Evolutionary conservation across 2,113 vertebrate genomes (phyloP).

Genomic region (Alces alces): DNA sequence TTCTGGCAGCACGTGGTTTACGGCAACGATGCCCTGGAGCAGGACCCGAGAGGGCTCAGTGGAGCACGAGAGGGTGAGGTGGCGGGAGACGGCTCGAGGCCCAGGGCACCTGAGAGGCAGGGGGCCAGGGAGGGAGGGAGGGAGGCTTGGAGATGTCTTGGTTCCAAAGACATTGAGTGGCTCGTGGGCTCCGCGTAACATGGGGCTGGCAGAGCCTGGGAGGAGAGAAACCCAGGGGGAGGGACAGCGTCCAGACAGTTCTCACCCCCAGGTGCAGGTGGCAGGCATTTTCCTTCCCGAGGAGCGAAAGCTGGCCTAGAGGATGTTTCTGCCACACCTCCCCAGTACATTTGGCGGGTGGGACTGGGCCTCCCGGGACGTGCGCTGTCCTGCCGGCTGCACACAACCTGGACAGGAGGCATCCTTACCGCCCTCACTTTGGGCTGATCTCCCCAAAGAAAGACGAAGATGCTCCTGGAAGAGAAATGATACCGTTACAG

Average conservation of each 20-base stretch:
- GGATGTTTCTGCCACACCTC: background rate
- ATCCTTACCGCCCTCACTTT: background rate
- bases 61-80: background rate
- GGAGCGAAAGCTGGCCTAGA: background rate
- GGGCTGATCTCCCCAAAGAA: background rate
- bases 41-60: background rate
- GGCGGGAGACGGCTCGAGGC: background rate
- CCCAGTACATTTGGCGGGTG: accelerated
- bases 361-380: background rate
- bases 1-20: background rate
- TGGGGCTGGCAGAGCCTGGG: background rate
- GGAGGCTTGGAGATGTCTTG: too few relatives aligned
- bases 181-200: background rate
- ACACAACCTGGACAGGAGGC: background rate
- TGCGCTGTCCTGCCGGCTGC: background rate
- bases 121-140: background rate
- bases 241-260: background rate
- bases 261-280: background rate
- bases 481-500: background rate
- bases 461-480: background rate
- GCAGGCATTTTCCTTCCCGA: background rate
- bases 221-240: background rate
- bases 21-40: background rate
- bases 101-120: background rate
- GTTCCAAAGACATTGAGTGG: background rate